A percentile compares a stretch with the other conserved stretches of the same genome.
Conservation (phyloP, 2,797 vertebrate species). For the Coendou prehensilis region DNA sequence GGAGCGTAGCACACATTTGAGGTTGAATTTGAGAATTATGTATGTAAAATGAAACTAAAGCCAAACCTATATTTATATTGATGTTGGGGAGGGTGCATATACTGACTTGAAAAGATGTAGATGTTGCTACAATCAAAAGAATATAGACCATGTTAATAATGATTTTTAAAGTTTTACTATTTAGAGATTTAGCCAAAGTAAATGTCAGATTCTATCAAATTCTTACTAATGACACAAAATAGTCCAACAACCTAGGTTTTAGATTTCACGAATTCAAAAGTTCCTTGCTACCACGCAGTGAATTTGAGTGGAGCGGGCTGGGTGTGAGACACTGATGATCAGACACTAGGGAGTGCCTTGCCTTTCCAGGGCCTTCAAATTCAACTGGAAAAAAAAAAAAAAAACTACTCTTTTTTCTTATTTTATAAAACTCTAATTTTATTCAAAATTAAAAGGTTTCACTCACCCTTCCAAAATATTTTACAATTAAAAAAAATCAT, state of each 20-base stretch:
- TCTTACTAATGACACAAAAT: neutral
- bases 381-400: neutral
- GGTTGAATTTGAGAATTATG: neutral
- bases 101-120: neutral
- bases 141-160: conserved; percentile 20
- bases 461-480: conserved; percentile 86
- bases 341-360: neutral
- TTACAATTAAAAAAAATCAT: conserved; percentile 79
- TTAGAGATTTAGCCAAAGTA: neutral
- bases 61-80: neutral
- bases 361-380: neutral
- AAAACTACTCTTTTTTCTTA: neutral
- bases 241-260: neutral
- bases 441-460: conserved; percentile 89
- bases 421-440: conserved; percentile 87
- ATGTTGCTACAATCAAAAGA: neutral
- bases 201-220: neutral
- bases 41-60: neutral
- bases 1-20: neutral
- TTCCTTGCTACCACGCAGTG: neutral
- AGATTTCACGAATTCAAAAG: neutral
- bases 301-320: neutral
- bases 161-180: neutral
- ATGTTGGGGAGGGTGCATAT: neutral
- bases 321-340: neutral